Evolutionary conservation across 2,888 invertebrate genomes (phyloP).

Genomic region (Drosophila helvetica): DNA sequence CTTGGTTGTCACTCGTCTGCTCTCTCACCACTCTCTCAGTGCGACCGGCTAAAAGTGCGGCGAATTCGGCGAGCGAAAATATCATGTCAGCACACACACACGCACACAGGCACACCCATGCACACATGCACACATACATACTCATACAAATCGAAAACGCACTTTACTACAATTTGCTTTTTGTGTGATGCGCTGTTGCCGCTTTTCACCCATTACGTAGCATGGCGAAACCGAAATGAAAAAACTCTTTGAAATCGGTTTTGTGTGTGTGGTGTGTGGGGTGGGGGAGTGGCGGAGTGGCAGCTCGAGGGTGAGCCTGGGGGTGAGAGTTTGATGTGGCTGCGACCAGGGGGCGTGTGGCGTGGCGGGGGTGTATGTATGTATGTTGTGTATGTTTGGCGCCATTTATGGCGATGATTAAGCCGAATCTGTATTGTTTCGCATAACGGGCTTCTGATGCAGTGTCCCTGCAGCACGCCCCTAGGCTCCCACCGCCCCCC

Average conservation of each 20-base stretch:
- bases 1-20: constrained; percentile 34
- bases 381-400: constrained; percentile 57
- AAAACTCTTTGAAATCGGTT: constrained; percentile 50
- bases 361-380: constrained; percentile 13
- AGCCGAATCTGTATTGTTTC: constrained; percentile 53
- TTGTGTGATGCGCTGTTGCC: constrained; percentile 61
- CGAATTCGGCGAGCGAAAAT: constrained; percentile 49
- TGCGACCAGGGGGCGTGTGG: background rate
- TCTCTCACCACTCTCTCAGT: constrained; percentile 36
- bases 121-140: constrained; percentile 36
- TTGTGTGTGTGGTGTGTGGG: constrained; percentile 37
- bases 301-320: background rate
- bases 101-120: constrained; percentile 35
- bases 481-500: constrained; percentile 9
- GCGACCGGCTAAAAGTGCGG: constrained; percentile 36
- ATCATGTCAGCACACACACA: constrained; percentile 49
- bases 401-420: constrained; percentile 71
- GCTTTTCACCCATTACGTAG: constrained; percentile 67
- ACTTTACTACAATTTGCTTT: constrained; percentile 61
- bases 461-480: constrained; percentile 41
- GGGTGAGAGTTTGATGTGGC: background rate
- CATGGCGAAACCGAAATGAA: constrained; percentile 63
- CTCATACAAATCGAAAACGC: constrained; percentile 9
- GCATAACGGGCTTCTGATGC: constrained; percentile 42
- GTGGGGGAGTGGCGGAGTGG: background rate